phyloP scores from a whole-genome alignment of 2,113 vertebrate species.

The Semnopithecus entellus region DNA sequence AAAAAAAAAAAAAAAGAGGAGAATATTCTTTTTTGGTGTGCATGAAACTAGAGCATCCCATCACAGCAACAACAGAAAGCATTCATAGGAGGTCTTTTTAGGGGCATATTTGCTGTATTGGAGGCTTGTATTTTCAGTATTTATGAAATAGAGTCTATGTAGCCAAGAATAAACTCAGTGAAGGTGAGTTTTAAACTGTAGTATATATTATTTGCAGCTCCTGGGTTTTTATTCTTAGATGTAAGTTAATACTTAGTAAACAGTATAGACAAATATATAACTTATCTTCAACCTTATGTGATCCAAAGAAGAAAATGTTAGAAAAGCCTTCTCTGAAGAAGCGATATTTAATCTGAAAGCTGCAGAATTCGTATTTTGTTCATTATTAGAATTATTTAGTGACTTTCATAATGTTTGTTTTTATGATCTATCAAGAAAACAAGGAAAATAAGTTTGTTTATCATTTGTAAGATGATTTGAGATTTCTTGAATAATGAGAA shows the following conservation, averaged over 20 bases:
- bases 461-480: neutral
- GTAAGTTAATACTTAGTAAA: neutral
- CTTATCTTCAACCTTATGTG: neutral
- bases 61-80: neutral
- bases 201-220: neutral
- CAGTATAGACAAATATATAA: neutral
- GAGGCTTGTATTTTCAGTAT: neutral
- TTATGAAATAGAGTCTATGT: neutral
- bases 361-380: neutral
- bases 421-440: neutral
- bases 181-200: neutral
- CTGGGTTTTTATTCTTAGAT: neutral
- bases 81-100: neutral
- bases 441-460: neutral
- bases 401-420: neutral
- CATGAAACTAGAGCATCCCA: neutral
- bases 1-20: neutral
- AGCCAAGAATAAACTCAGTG: neutral
- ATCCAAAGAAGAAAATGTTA: neutral
- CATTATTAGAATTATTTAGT: neutral
- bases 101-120: neutral
- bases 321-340: neutral
- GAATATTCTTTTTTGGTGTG: neutral
- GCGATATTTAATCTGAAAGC: neutral
- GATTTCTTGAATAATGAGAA: conserved; percentile 16